Base-by-base conservation (phyloP, 2,888 invertebrate genomes). In the Synanthedon myopaeformis region DNA sequence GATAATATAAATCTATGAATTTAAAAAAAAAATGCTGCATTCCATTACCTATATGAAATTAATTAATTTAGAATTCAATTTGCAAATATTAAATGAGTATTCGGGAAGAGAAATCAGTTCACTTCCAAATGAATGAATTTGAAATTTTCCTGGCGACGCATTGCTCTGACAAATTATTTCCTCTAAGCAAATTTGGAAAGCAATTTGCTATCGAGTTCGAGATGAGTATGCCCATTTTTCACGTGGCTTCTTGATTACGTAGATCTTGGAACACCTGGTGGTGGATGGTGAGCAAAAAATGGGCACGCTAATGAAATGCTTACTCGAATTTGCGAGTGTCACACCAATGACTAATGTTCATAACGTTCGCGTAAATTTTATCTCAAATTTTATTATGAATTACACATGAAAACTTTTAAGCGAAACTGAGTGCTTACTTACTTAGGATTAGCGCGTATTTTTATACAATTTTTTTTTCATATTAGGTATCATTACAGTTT, bases 251-350 rank as follows among this genome's bases (percentile, higher is more conserved):
- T 60, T 70, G 69, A 74, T 72, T 70, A 64, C 67, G 41, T 42
- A 53, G 54, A 52, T 52, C 42, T 54, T 42, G 55, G 52, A 57
- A 55, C 64, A 72, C 74, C 72, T 72, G 70, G 61, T 56, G 56
- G 53, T 59, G 57, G 53, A 59, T 49, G 52, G 56, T 60, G 57
- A 60, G 72, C 0, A 71, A 75, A 74, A 76, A 76, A 76, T 76
- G 74, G 66, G 67, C 63, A 58, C 65, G 57, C 71, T 77, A 78
- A 79, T 78, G 76, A 79, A 75, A 74, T 64, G 69, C 70, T 76
- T 72, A 74, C 64, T 61, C 55, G 69, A 71, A 69, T 71, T 73
- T 69, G 62, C 68, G 65, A 72, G 71, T 75, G 76, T 74, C 77
- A 57, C 64, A 57, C 53, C 11, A 56, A 63, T 77, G 79, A 79